Conservation (phyloP, 2,888 invertebrate genomes). For the Physocephala rufipes region DNA sequence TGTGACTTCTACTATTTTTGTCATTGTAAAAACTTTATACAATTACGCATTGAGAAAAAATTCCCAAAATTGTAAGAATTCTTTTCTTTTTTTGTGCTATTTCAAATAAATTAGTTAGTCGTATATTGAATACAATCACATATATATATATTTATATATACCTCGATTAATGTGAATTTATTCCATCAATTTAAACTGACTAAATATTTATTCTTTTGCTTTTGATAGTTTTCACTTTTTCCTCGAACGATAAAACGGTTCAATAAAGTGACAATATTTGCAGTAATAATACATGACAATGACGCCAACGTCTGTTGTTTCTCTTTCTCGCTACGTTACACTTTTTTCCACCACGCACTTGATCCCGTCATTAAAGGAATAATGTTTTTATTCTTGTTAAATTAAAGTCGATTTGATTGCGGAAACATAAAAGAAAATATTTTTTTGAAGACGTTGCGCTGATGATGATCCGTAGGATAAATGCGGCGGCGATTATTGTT, state of each 20-base stretch:
- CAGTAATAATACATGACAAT: background rate
- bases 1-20: no score
- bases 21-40: no score
- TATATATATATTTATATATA: no score
- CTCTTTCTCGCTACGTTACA: background rate
- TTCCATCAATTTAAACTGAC: constrained; percentile 10
- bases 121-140: background rate
- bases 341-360: constrained; percentile 1
- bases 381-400: background rate
- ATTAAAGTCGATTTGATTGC: background rate
- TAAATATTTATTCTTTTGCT: background rate
- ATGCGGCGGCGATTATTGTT: background rate
- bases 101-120: background rate
- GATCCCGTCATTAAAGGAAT: background rate
- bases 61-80: no score
- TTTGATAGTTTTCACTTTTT: background rate
- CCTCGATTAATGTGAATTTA: constrained; percentile 7
- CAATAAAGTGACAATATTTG: background rate
- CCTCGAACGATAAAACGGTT: background rate
- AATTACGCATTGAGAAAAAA: no score
- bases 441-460: background rate
- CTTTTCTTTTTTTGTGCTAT: background rate
- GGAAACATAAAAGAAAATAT: constrained; percentile 9
- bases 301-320: background rate
- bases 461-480: background rate